Evolutionary conservation across 2,888 invertebrate species (phyloP), one percentile per base, ranked within the genome.

Genomic region (Cataglyphis rosenhaueri): DNA sequence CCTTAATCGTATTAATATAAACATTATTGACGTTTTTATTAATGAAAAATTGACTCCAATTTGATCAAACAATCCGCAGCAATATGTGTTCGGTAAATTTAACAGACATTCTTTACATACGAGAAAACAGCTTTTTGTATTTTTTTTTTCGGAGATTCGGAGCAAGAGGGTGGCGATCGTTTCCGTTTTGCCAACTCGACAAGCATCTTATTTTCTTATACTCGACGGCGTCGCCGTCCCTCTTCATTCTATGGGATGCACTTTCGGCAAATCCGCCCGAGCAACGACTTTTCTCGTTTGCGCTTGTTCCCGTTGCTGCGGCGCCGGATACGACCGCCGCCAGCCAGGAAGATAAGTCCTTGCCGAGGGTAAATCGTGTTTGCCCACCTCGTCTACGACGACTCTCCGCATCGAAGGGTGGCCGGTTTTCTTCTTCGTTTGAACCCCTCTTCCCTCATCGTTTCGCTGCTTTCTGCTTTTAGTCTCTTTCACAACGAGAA

Each of bases 231-330:
- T 61, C 74, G 74, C 65, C 71, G 59, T 86, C 73, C 74, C 78
- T 84, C 87, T 88, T 85, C 85, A 81, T 84, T 85, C 82, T 85
- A 76, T 78, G 79, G 62, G 41, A 82, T 84, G 73, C 85, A 78
- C 66, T 66, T 83, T 78, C 82, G 71, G 85, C 68, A 85, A 89
- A 88, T 88, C 85, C 88, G 86, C 86, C 82, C 74, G 81, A 44
- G 87, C 87, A 86, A 81, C 85, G 85, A 89, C 85, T 87, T 86
- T 81, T 81, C 87, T 87, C 86, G 87, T 89, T 89, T 87, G 82
- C 74, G 81, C 75, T 74, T 84, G 79, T 65, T 55, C 66, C 68
- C 64, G 66, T 61, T 61, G 29, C 38, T 78, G 62, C 64, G 35
- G 55, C 29, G 64, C 78, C 78, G 81, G 57, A 65, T 82, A 52